A percentile compares a stretch with the other conserved stretches of the same genome.
phyloP scores from a whole-genome alignment of 2,797 vertebrate species.

The Alcedo atthis region DNA sequence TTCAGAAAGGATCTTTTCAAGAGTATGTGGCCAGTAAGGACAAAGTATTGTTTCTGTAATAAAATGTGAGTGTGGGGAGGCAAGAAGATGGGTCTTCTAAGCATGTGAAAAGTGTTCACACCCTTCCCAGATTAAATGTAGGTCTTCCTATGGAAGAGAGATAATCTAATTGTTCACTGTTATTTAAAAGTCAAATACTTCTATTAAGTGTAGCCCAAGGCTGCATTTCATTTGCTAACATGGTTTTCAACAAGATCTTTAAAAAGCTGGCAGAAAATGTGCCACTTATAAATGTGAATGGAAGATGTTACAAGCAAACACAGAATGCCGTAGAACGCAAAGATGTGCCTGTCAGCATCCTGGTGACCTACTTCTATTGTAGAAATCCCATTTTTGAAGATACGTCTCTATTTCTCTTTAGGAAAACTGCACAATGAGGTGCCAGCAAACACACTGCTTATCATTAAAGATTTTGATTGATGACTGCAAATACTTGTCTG shows the following conservation, averaged over 20 bases:
- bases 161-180: neutral
- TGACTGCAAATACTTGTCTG: conserved; percentile 35
- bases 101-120: neutral
- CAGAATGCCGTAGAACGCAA: conserved; percentile 17
- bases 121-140: neutral
- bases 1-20: neutral
- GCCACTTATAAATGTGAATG: neutral
- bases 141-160: neutral
- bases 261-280: conserved; percentile 8
- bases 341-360: conserved; percentile 69
- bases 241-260: neutral
- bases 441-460: conserved; percentile 69
- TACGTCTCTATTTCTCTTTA: conserved; percentile 22
- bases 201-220: neutral
- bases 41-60: neutral
- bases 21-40: neutral
- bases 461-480: conserved; percentile 44
- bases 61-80: rapidly evolving
- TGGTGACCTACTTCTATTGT: conserved; percentile 75
- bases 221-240: neutral
- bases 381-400: conserved; percentile 58
- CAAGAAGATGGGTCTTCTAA: neutral
- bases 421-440: conserved; percentile 42
- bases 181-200: neutral
- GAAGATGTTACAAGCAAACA: conserved; percentile 27